A percentile compares a stretch with the other conserved stretches of the same genome.
Conservation (phyloP, 1,140 invertebrate genomes). For the Aphaenogaster ashmeadi region DNA sequence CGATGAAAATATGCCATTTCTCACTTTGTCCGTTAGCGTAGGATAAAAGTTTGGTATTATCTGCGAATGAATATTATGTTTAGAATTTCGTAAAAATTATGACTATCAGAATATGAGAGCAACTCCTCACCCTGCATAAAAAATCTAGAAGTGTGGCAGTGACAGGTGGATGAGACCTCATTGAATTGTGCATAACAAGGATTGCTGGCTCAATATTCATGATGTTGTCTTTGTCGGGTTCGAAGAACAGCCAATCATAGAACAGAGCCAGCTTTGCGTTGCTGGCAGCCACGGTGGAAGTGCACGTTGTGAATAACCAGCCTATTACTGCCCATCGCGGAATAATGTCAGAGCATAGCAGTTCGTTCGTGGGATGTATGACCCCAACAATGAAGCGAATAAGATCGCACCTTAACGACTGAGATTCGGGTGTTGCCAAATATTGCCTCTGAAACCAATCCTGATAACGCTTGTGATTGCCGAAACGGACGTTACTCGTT, state of each 20-base stretch:
- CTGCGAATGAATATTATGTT: conserved; percentile 84
- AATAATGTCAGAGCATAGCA: conserved; percentile 99
- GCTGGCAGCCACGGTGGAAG: conserved; percentile 96
- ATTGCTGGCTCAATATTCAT: conserved; percentile 99
- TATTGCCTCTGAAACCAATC: conserved; percentile 99
- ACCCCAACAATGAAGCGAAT: conserved; percentile 99
- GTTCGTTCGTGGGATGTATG: conserved; percentile 99
- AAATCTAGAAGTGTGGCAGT: conserved; percentile 98
- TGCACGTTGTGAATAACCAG: conserved; percentile 98
- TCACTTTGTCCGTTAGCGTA: conserved; percentile 93
- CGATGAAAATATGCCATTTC: conserved; percentile 96
- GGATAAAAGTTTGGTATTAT: conserved; percentile 98
- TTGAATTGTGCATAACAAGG: conserved; percentile 98
- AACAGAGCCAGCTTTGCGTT: conserved; percentile 98
- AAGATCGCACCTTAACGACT: conserved; percentile 97
- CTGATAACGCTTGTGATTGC: conserved; percentile 99
- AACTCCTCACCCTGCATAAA: conserved; percentile 91
- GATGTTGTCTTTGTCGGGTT: conserved; percentile 98
- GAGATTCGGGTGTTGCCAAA: conserved; percentile 98
- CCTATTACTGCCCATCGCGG: conserved; percentile 99
- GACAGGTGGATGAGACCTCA: conserved; percentile 97
- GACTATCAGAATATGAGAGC: neutral
- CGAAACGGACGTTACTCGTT: conserved; percentile 97
- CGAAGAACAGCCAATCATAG: conserved; percentile 99
- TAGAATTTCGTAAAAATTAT: neutral